Conservation (phyloP, 2,888 invertebrate genomes). For the Lepidochrysops patricia region DNA sequence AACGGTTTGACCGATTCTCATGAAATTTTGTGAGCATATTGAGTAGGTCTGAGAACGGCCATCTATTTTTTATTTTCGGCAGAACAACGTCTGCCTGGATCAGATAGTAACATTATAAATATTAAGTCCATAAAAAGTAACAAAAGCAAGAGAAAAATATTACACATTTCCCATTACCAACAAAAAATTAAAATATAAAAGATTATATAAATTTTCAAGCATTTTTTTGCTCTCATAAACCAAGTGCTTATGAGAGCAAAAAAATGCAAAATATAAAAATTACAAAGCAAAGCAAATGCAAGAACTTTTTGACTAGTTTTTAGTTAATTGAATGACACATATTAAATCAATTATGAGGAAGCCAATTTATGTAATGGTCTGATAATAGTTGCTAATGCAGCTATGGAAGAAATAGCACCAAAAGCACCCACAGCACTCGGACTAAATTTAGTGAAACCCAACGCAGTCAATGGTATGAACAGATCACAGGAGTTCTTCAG, state of each 20-base stretch:
- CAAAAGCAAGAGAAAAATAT: no score
- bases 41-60: no score
- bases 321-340: not conserved
- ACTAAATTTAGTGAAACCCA: slow-evolving; percentile 85
- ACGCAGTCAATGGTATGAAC: slow-evolving; percentile 87
- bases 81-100: no score
- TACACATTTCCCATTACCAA: not conserved
- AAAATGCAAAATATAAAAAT: no score
- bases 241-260: no score
- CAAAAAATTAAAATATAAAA: not conserved
- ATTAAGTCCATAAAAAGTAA: no score
- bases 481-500: slow-evolving; percentile 91
- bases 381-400: slow-evolving; percentile 83
- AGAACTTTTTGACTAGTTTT: not conserved
- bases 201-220: not conserved
- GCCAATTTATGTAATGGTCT: slow-evolving; percentile 86
- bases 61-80: no score
- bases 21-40: no score
- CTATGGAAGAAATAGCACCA: slow-evolving; percentile 86
- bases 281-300: no score
- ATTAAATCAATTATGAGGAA: slow-evolving; percentile 56
- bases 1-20: no score
- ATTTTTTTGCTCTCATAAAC: not conserved
- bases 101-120: no score
- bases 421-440: slow-evolving; percentile 85